A percentile compares a stretch with the other conserved stretches of the same genome.
These are phyloP conservation scores for Monoplex corrugatus DNA, from an alignment of 2,888 invertebrate genomes.

Conservation along the genomic window DNA sequence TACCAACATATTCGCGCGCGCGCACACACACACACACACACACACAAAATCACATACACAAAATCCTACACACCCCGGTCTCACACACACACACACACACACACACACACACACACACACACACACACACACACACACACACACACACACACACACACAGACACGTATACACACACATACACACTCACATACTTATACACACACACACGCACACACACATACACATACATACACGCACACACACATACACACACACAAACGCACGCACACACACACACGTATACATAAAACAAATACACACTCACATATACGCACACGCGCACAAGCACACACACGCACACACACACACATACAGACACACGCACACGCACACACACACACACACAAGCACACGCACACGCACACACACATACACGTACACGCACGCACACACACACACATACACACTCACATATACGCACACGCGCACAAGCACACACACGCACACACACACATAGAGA, in stretches of 20 bases:
- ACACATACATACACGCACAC: constrained; percentile 15
- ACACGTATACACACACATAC: not conserved
- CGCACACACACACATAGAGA: not conserved
- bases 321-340: too few species aligned
- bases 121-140: constrained; percentile 6
- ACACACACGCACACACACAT: not conserved
- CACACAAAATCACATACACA: too few species aligned
- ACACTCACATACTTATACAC: not conserved
- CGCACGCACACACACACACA: not conserved
- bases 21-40: too few species aligned
- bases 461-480: not conserved
- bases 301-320: too few species aligned
- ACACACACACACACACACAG: not conserved
- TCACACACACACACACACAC: too few species aligned
- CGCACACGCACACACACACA: constrained; percentile 30
- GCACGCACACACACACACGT: too few species aligned
- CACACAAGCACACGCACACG: constrained; percentile 6
- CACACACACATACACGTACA: not conserved
- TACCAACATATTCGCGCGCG: not conserved
- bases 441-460: not conserved
- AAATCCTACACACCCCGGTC: too few species aligned
- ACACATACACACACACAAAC: not conserved
- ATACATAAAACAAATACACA: too few species aligned
- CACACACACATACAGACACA: not conserved
- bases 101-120: too few species aligned